Conservation (phyloP, 2,113 vertebrate genomes). For the Cairina moschata region DNA sequence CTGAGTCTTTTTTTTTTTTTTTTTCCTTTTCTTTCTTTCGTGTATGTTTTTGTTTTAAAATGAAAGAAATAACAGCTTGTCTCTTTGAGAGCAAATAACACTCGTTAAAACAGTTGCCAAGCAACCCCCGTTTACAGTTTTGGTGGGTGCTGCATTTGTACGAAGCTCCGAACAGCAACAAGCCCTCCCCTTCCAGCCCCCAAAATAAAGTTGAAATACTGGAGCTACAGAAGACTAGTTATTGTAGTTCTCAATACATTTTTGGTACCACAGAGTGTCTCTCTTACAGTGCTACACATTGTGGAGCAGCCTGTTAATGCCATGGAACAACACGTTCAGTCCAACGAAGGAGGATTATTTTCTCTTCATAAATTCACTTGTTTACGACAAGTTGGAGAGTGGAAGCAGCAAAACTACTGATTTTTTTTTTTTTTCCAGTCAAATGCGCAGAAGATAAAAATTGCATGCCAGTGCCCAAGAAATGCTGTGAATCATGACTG, state of each 20-base stretch:
- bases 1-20: neutral
- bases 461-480: neutral
- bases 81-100: conserved; percentile 75
- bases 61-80: conserved; percentile 71
- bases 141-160: conserved; percentile 70
- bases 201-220: conserved; percentile 6
- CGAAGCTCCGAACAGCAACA: conserved; percentile 55
- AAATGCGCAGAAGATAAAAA: neutral
- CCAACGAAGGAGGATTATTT: neutral
- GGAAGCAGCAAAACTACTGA: neutral
- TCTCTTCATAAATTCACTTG: neutral
- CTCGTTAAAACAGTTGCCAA: conserved; percentile 79
- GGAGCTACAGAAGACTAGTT: neutral
- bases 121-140: conserved; percentile 77
- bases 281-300: neutral
- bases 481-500: neutral
- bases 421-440: neutral
- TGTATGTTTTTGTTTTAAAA: conserved; percentile 76
- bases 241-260: neutral
- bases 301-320: neutral
- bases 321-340: neutral
- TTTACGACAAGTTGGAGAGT: conserved; percentile 19
- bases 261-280: neutral
- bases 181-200: conserved; percentile 13
- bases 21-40: neutral